Evolutionary conservation across 1,140 invertebrate genomes (phyloP), one percentile per base, ranked within the genome.

Genomic region (Hydropsyche tenuis): DNA sequence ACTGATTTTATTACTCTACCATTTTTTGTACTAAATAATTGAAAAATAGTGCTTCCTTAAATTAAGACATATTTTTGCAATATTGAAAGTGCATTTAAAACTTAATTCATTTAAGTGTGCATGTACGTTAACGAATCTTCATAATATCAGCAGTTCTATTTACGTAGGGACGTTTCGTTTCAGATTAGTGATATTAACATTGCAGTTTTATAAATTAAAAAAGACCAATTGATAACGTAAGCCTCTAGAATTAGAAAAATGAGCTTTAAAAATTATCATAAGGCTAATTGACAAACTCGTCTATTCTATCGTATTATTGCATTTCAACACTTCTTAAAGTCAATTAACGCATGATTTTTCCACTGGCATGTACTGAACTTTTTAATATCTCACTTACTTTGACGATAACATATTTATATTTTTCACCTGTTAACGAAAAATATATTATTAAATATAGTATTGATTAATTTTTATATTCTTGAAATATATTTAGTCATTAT

Each of bases 151-250:
- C 30, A 4, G 30, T 37, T 37, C 37, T 42, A 65, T 37, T n/a
- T 37, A 37, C 9, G 30, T 37, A 37, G 30, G 30, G 30, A 37
- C 3, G 30, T 37, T 37, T 37, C 9, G 9, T 37, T 37, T 37
- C 30, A 9, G 9, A 37, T 37, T 37, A 37, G 30, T 25, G 18
- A 37, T 4, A 4, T 37, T 37, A 37, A 37, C 30, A 63, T 37
- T 37, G 30, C 30, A 37, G 30, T 37, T 37, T 37, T 37, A 37
- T 37, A 37, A 56, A 56, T 4, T 70, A 37, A 56, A 48, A 70
- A 70, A 56, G 68, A 70, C 68, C 68, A 70, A 70, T 70, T 70
- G 51, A 70, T 70, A 70, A 25, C 42, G 11, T 70, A 70, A 70
- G 68, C 16, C 2, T 25, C 20, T 70, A 70, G 68, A 56, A 48